A percentile compares a stretch with the other conserved stretches of the same genome.
These are phyloP conservation scores for Gila orcuttii DNA, from an alignment of 2,113 vertebrate genomes.

Conservation along the genomic window DNA sequence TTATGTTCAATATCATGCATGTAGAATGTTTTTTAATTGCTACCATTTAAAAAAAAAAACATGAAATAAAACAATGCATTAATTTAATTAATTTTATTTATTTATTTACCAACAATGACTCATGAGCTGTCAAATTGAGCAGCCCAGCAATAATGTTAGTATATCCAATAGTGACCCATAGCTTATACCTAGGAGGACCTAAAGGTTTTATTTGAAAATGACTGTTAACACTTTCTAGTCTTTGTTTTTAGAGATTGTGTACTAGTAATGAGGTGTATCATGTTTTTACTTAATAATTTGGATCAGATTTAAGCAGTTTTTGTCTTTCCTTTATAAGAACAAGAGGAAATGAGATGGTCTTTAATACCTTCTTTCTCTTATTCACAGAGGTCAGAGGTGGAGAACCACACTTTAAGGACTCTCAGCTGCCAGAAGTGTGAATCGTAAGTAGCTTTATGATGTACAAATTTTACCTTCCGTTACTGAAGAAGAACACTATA, in stretches of 20 bases:
- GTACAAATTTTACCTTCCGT: background rate
- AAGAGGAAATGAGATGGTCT: background rate
- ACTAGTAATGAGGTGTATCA: background rate
- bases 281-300: too few species aligned
- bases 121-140: too few species aligned
- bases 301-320: background rate
- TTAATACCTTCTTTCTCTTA: background rate
- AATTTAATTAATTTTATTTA: too few species aligned
- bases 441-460: constrained; percentile 44
- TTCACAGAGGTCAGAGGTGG: constrained; percentile 37
- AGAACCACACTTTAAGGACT: constrained; percentile 22
- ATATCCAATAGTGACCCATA: too few species aligned
- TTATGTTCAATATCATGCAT: background rate
- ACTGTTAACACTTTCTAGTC: too few species aligned
- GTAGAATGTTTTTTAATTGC: background rate
- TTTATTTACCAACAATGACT: too few species aligned
- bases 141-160: too few species aligned
- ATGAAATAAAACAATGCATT: background rate
- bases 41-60: too few species aligned
- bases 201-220: too few species aligned
- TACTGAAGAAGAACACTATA: background rate
- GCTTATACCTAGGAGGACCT: too few species aligned
- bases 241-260: background rate
- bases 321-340: background rate
- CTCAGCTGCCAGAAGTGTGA: constrained; percentile 43